Conservation (phyloP, 2,888 invertebrate genomes). For the Buathra laborator region DNA sequence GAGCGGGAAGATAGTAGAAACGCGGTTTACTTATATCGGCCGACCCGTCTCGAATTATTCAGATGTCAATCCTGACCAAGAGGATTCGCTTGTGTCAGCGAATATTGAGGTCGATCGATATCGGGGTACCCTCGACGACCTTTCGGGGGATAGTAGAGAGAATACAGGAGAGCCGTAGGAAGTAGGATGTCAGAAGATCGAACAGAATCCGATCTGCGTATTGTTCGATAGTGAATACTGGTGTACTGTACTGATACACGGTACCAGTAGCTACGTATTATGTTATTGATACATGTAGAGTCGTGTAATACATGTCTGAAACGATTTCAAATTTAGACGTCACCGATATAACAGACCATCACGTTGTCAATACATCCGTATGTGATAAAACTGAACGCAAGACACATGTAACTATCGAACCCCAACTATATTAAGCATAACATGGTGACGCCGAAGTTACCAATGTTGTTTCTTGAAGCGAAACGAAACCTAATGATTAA, state of each 20-base stretch:
- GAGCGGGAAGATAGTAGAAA: neutral
- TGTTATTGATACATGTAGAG: neutral
- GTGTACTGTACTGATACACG: neutral
- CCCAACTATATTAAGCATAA: too few species aligned
- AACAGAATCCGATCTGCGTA: neutral
- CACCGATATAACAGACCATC: too few species aligned
- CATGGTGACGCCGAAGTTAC: too few species aligned
- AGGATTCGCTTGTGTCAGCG: conserved; percentile 34
- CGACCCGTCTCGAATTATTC: conserved; percentile 54
- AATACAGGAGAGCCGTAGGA: neutral
- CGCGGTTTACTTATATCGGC: neutral
- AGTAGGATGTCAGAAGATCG: neutral
- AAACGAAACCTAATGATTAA: too few species aligned
- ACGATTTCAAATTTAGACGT: too few species aligned
- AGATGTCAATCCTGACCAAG: conserved; percentile 54
- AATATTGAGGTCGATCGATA: conserved; percentile 63
- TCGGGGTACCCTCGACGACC: conserved; percentile 38
- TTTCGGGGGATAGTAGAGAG: conserved; percentile 5
- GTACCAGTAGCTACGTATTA: neutral
- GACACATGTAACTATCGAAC: too few species aligned
- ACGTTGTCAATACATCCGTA: too few species aligned
- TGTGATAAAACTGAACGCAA: too few species aligned
- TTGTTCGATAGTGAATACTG: neutral
- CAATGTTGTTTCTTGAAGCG: too few species aligned
- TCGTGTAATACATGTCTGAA: too few species aligned